Percentiles rank a stretch among this genome's conserved stretches.
phyloP scores from a whole-genome alignment of 2,113 vertebrate species.

The Brachyistius frenatus region DNA sequence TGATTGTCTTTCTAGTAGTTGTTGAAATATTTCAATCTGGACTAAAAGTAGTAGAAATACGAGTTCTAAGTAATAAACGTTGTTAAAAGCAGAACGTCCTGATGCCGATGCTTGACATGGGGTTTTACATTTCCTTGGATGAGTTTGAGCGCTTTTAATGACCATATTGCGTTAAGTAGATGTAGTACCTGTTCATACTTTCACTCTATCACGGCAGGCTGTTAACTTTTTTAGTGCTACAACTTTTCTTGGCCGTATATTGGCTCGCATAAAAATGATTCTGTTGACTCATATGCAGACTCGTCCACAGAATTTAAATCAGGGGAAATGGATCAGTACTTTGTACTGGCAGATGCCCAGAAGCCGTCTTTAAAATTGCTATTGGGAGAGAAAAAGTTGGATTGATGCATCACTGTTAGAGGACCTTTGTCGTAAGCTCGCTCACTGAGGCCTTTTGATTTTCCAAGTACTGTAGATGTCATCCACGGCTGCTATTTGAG shows the following conservation, averaged over 20 bases:
- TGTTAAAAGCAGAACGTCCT: neutral
- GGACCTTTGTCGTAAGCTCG: neutral
- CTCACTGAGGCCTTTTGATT: neutral
- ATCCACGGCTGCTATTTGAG: neutral
- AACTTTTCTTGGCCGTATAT: neutral
- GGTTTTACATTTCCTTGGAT: constrained; percentile 1
- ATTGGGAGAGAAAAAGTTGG: constrained; percentile 1
- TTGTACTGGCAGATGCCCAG: constrained; percentile 23
- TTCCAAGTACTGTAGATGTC: neutral
- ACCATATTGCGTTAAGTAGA: neutral
- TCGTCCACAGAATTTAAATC: constrained; percentile 21
- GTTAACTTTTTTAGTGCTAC: constrained; percentile 19
- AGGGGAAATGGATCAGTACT: constrained; percentile 3
- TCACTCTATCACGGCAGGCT: constrained; percentile 26
- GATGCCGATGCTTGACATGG: neutral
- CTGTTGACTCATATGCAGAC: neutral
- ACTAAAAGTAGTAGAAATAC: no score
- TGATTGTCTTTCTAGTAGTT: no score
- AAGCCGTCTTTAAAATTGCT: constrained; percentile 14
- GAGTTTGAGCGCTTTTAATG: neutral
- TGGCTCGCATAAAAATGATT: neutral
- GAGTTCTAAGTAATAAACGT: neutral
- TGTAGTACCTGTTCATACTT: constrained; percentile 10
- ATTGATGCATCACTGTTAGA: neutral
- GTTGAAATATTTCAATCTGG: no score